These are phyloP conservation scores for Drosophila novamexicana DNA, from an alignment of 1,140 invertebrate species.

Conservation along the genomic window DNA sequence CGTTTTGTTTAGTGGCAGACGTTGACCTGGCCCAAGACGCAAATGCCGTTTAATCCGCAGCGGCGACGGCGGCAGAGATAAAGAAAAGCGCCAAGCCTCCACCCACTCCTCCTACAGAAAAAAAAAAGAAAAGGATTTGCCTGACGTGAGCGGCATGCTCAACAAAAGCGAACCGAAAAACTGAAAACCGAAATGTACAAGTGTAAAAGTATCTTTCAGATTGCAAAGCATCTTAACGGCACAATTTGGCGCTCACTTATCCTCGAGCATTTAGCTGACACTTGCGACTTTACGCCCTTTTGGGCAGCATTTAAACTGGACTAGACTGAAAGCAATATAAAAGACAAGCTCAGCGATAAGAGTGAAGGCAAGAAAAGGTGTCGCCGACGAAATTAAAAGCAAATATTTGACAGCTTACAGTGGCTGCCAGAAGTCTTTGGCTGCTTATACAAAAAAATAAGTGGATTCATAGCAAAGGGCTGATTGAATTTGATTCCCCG, in stretches of 20 bases:
- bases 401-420: conserved; percentile 39
- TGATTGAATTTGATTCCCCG: conserved; percentile 48
- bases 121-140: conserved; percentile 46
- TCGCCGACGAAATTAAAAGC: conserved; percentile 42
- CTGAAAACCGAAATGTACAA: neutral
- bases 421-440: conserved; percentile 4
- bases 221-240: conserved; percentile 9
- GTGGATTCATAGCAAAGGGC: conserved; percentile 15
- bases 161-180: conserved; percentile 12
- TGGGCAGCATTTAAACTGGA: neutral
- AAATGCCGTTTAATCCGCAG: conserved; percentile 57
- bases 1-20: conserved; percentile 7
- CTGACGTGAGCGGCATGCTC: conserved; percentile 56
- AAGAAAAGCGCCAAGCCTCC: conserved; percentile 17
- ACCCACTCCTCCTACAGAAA: too few relatives aligned
- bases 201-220: neutral
- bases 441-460: conserved; percentile 11
- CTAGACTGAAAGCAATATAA: conserved; percentile 5
- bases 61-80: conserved; percentile 21
- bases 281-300: conserved; percentile 3
- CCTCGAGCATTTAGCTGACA: conserved; percentile 3
- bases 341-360: conserved; percentile 4
- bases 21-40: conserved; percentile 34
- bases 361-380: conserved; percentile 7
- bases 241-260: neutral